A percentile compares a stretch with the other conserved stretches of the same genome.
Conservation (phyloP, 2,113 vertebrate genomes). For the Ammospiza nelsoni region DNA sequence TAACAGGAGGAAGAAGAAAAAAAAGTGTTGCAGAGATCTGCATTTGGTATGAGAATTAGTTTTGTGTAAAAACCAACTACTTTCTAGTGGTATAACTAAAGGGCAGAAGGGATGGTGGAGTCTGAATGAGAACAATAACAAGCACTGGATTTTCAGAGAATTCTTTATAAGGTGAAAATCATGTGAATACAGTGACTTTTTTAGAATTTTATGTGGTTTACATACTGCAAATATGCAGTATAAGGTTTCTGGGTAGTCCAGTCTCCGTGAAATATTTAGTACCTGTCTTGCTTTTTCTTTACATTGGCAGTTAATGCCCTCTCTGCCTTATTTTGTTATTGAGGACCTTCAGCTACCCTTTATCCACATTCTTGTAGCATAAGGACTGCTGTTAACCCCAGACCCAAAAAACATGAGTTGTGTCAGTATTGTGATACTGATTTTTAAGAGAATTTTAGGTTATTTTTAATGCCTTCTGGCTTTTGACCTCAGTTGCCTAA, state of each 20-base stretch:
- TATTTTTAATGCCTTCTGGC: neutral
- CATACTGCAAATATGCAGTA: fast-evolving
- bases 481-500: neutral
- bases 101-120: neutral
- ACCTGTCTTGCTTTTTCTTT: neutral
- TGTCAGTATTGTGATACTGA: neutral
- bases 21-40: neutral
- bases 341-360: neutral
- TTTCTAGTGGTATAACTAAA: neutral
- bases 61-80: neutral
- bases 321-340: neutral
- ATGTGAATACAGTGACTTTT: neutral
- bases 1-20: neutral
- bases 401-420: neutral
- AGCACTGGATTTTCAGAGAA: neutral
- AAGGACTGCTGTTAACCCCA: neutral
- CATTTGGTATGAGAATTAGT: neutral
- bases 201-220: neutral
- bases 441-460: neutral
- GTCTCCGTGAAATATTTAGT: neutral
- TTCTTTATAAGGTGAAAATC: neutral
- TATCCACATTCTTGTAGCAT: neutral
- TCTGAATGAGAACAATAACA: neutral
- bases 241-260: neutral
- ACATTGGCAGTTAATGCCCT: neutral